Conservation (phyloP, 1,140 invertebrate genomes). For the Heliconius eleuchia region DNA sequence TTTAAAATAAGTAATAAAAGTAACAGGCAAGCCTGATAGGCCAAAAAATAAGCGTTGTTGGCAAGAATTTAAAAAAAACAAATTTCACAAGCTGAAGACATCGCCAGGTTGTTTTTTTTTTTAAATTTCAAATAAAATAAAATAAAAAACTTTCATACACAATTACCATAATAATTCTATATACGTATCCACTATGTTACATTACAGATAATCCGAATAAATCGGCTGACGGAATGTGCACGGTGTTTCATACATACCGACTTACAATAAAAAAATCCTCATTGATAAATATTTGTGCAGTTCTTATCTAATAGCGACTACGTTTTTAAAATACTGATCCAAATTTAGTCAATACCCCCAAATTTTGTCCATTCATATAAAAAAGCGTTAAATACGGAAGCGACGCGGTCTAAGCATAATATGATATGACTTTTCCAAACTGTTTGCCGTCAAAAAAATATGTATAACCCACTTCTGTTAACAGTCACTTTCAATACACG, state of each 20-base stretch:
- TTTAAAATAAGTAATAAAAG: background rate
- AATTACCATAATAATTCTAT: conserved; percentile 32
- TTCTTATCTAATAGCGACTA: conserved; percentile 22
- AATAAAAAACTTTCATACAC: conserved; percentile 49
- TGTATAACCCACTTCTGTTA: background rate
- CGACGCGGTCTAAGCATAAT: conserved; percentile 58
- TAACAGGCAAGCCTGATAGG: background rate
- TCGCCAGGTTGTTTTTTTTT: background rate
- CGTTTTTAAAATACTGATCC: conserved; percentile 63
- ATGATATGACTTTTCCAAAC: conserved; percentile 64
- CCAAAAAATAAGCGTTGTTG: conserved; percentile 11
- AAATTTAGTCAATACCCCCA: conserved; percentile 8
- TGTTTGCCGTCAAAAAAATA: background rate
- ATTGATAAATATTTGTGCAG: conserved; percentile 13
- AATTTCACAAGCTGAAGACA: background rate
- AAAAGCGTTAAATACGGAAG: conserved; percentile 63
- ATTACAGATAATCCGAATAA: conserved; percentile 5
- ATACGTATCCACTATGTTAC: conserved; percentile 9
- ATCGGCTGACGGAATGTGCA: conserved; percentile 14
- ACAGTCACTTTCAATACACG: conserved; percentile 7
- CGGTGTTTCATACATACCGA: conserved; percentile 14
- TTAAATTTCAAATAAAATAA: conserved; percentile 49
- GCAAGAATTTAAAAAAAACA: background rate
- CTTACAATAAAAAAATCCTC: conserved; percentile 8
- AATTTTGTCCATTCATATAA: conserved; percentile 24